phyloP scores from a whole-genome alignment of 1,140 invertebrate genomes.

The Pogonus chalceus region DNA sequence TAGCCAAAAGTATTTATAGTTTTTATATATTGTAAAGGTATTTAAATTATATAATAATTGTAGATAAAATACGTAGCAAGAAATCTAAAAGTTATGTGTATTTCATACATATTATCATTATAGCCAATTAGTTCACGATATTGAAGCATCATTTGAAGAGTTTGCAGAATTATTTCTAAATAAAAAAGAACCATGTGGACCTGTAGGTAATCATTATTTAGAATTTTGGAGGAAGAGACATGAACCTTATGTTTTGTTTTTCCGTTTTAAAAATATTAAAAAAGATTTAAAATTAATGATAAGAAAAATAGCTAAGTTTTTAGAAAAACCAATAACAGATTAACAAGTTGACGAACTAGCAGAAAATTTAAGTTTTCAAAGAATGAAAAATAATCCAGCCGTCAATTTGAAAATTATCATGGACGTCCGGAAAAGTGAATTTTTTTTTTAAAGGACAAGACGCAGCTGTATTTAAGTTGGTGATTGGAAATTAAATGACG shows the following conservation, averaged over 20 bases:
- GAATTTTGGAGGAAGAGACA: slow-evolving; percentile 64
- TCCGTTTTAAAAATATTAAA: slow-evolving; percentile 83
- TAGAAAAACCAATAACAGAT: slow-evolving; percentile 54
- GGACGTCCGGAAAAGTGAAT: slow-evolving; percentile 38
- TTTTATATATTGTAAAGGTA: too few relatives aligned
- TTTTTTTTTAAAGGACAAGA: slow-evolving; percentile 42
- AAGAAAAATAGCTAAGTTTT: slow-evolving; percentile 58
- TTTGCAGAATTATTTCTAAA: slow-evolving; percentile 70
- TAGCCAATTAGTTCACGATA: slow-evolving; percentile 55
- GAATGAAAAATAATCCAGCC: slow-evolving; percentile 71
- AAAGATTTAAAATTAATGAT: slow-evolving; percentile 52
- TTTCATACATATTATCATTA: slow-evolving; percentile 91
- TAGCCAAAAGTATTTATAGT: too few relatives aligned
- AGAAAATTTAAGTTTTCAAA: slow-evolving; percentile 67
- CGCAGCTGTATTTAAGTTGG: slow-evolving; percentile 68
- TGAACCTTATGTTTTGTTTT: slow-evolving; percentile 65
- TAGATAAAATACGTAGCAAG: slow-evolving; percentile 83
- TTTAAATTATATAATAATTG: slow-evolving; percentile 23
- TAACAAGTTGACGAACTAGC: slow-evolving; percentile 54
- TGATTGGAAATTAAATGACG: slow-evolving; percentile 75
- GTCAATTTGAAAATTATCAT: slow-evolving; percentile 59
- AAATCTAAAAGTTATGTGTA: slow-evolving; percentile 88
- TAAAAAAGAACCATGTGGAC: slow-evolving; percentile 54
- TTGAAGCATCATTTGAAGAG: slow-evolving; percentile 63
- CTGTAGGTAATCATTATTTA: slow-evolving; percentile 61